Evolutionary conservation across 2,113 vertebrate genomes (phyloP), one percentile per base, ranked within the genome.

Genomic region (Triplophysa dalaica): DNA sequence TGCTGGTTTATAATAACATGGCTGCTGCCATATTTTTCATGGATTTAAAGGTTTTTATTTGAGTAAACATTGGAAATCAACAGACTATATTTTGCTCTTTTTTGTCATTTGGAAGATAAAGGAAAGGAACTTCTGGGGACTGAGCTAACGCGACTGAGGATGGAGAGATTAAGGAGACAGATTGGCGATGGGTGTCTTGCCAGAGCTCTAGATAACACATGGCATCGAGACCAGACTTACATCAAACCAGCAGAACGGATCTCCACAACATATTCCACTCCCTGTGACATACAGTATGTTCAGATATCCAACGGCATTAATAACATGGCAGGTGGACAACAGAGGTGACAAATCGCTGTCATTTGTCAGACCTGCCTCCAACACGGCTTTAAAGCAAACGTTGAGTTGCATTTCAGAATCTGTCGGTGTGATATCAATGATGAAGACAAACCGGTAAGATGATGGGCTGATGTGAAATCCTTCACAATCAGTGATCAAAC

Each of bases 121-220:
- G 69, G 26, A 24, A 17, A 72, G 52, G 26, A 5, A 56, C 26
- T 7, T 14, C 19, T 38, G 24, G 29, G 38, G 24, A 64, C 16
- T 33, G n/a, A 54, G 60, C 10, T 41, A 26, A 72, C 21, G 38
- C 50, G 26, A 56, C 26, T 1, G 2, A 60, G 52, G 72, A 58
- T 60, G 41, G 41, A 45, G 58, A 62, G 72, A 75, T 61, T 45
- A 62, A 21, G 61, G 13, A 63, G 58, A 48, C 72, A 75, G 72
- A 75, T 75, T 62, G 56, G 58, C 3, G 41, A 48, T 62, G 14
- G 16, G 58, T 5, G 38, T 21, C 72, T 29, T 43, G 41, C 72
- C 72, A 75, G 58, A 19, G 58, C 58, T 19, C 21, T 16, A 62
- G 72, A 75, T 75, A 75, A 58, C 6, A 58, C 33, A n/a, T 29